Conservation (phyloP, 1,140 invertebrate species). For the Drosophila athabasca region DNA sequence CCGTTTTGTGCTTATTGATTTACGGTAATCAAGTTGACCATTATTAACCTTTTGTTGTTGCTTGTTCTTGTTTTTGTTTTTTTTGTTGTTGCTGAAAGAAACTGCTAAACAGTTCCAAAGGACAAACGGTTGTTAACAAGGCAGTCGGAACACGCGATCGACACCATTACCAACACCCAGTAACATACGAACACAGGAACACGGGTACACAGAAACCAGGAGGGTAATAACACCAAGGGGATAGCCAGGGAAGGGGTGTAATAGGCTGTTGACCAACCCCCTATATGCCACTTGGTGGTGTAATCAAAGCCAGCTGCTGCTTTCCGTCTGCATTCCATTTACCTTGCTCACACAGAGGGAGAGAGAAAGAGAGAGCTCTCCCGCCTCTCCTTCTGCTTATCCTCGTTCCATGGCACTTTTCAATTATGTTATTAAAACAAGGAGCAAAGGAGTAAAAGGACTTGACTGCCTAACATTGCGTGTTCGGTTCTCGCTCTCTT, state of each 20-base stretch:
- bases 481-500: constrained; percentile 35
- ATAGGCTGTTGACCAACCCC: constrained; percentile 31
- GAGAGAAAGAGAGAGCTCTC: no score
- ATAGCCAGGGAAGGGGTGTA: no score
- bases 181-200: not conserved
- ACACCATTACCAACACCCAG: constrained; percentile 39
- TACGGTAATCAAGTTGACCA: constrained; percentile 61
- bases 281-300: constrained; percentile 16
- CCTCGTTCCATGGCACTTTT: constrained; percentile 54
- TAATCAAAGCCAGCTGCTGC: constrained; percentile 64
- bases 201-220: constrained; percentile 7
- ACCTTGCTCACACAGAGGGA: constrained; percentile 37
- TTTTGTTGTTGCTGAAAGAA: not conserved
- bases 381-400: not conserved
- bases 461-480: constrained; percentile 55
- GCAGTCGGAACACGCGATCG: constrained; percentile 63
- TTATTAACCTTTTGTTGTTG: constrained; percentile 35
- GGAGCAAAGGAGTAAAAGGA: constrained; percentile 55
- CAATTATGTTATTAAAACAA: constrained; percentile 82
- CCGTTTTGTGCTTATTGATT: constrained; percentile 65
- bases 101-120: constrained; percentile 41
- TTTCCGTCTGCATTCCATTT: constrained; percentile 62
- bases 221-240: constrained; percentile 9
- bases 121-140: constrained; percentile 74
- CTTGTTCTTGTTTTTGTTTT: not conserved